A percentile compares a stretch with the other conserved stretches of the same genome.
These are phyloP conservation scores for Andrena haemorrhoa DNA, from an alignment of 2,888 invertebrate genomes.

Conservation along the genomic window DNA sequence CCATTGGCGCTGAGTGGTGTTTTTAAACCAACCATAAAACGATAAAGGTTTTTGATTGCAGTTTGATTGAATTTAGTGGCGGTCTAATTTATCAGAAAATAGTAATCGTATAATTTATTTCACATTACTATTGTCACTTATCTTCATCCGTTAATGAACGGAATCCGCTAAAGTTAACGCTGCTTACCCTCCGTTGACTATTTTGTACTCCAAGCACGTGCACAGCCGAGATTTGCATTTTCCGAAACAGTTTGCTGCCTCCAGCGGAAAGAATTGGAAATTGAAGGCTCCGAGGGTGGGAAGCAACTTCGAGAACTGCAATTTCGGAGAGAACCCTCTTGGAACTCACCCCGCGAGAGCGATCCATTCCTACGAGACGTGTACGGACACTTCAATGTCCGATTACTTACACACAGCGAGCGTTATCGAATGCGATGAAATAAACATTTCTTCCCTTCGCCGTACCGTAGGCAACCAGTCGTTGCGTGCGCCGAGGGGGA, in stretches of 20 bases:
- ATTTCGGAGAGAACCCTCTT: background rate
- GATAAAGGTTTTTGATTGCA: background rate
- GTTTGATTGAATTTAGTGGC: background rate
- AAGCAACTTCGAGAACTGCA: background rate
- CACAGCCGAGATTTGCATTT: conserved; percentile 43
- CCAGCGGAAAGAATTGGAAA: conserved; percentile 13
- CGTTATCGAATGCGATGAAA: background rate
- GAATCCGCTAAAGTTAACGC: conserved; percentile 1
- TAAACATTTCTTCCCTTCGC: background rate
- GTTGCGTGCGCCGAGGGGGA: no score
- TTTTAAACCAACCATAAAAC: background rate
- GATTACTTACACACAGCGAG: conserved; percentile 10
- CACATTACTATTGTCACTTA: background rate
- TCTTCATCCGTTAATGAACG: conserved; percentile 16
- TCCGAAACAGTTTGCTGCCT: conserved; percentile 11
- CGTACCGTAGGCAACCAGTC: background rate
- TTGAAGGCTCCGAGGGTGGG: background rate
- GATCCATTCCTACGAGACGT: conserved; percentile 14
- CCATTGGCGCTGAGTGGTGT: background rate
- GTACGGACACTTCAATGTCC: conserved; percentile 9
- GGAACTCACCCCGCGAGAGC: background rate
- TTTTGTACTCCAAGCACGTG: conserved; percentile 26
- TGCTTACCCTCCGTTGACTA: conserved; percentile 16
- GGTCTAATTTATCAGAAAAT: no score
- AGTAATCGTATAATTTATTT: no score